Percentiles rank a stretch among this genome's conserved stretches.
Evolutionary conservation across 2,113 vertebrate species (phyloP).

Genomic region (Tachysurus vachellii): DNA sequence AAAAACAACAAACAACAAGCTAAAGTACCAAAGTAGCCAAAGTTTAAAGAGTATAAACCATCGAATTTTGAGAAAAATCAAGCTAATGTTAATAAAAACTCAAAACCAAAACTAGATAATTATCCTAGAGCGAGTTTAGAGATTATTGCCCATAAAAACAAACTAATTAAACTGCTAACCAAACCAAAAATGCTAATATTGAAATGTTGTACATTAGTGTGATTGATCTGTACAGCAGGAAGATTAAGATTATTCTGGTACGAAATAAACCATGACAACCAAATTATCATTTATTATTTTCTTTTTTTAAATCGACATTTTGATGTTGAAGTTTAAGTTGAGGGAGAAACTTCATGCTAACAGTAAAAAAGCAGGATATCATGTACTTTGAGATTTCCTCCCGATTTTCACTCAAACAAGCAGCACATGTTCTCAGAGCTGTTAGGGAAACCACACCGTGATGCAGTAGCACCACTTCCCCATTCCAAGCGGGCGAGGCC

Average conservation of each 20-base stretch:
- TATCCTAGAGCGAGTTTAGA: neutral
- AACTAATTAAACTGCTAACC: neutral
- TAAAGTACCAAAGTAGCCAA: neutral
- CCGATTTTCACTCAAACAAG: neutral
- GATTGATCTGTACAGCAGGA: neutral
- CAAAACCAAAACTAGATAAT: neutral
- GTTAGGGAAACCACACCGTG: neutral
- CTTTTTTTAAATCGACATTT: neutral
- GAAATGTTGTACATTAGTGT: neutral
- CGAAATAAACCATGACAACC: neutral
- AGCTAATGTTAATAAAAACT: too few species aligned
- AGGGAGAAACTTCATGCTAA: neutral
- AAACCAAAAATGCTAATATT: neutral
- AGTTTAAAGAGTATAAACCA: too few species aligned
- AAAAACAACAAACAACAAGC: too few species aligned
- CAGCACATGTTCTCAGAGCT: neutral
- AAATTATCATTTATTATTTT: neutral
- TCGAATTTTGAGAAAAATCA: too few species aligned
- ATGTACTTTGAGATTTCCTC: neutral
- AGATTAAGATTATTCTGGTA: neutral
- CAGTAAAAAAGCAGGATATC: neutral
- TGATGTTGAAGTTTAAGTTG: neutral
- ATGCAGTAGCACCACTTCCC: conserved; percentile 7
- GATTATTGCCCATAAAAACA: neutral
- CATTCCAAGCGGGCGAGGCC: conserved; percentile 27